Base-by-base conservation (phyloP, 2,797 vertebrate species). In the Acanthiza pusilla region DNA sequence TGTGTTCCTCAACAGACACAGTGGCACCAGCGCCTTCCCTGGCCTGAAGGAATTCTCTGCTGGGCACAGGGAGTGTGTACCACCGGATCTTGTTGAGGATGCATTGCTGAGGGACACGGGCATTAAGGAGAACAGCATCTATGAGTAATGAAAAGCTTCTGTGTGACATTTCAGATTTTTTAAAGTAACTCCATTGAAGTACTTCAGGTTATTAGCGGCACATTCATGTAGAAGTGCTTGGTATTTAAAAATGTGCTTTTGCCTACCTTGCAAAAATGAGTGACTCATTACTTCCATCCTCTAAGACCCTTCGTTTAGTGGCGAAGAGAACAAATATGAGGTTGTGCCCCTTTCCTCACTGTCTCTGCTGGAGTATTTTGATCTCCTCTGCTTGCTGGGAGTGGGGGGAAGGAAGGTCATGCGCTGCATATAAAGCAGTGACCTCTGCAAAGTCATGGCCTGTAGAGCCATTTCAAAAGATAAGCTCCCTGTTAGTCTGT, bases 401-500 rank as follows among this genome's bases (percentile, higher is more conserved):
- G 26, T 18, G 8, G 7, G 10, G 16, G 15, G 7, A 76, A 70
- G 42, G 50, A 93, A 61, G 76, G 67, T 84, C 79, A 67, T 38
- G 27, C 0, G 0, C 51, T 85, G 82, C 62, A 36, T 78, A 68
- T 66, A 80, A 92, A 94, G 20, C 62, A 88, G 43, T 86, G 91
- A 91, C 87, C 79, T 91, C 83, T 94, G 55, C 40, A 88, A 86
- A 89, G 67, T 57, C 30, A 15, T 67, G 79, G 66, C 70, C 89
- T 82, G 11, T 71, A 38, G 32, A 88, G 23, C 62, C 53, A 53
- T 86, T 91, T 86, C 42, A 85, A 79, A 94, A 91, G 88, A 84
- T 71, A 94, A 84, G 87, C 58, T 91, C 43, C 58, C 80, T 88
- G 76, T 91, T 94, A 91, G 66, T 66, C 62, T 84, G 42, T 85